These are phyloP conservation scores for Crocidura indochinensis DNA, from an alignment of 2,797 vertebrate genomes.

Conservation along the genomic window DNA sequence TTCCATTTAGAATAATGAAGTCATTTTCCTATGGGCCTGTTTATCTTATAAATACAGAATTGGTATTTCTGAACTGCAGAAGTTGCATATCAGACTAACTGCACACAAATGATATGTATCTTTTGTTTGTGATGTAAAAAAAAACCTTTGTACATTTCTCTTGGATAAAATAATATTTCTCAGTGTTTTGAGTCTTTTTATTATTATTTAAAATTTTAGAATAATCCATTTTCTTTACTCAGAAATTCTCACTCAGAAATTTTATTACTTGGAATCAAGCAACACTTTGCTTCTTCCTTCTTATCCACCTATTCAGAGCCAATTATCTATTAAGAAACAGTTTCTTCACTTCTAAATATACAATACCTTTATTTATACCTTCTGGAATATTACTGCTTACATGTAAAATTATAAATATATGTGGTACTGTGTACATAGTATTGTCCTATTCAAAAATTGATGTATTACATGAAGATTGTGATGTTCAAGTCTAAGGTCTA, in stretches of 20 bases:
- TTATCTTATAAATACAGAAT: constrained; percentile 28
- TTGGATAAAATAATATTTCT: not conserved
- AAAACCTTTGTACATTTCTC: not conserved
- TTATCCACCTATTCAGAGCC: constrained; percentile 9
- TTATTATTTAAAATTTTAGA: constrained; percentile 15
- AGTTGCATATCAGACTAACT: constrained; percentile 33
- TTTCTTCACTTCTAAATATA: constrained; percentile 1
- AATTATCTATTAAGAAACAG: constrained; percentile 19
- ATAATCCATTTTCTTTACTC: not conserved
- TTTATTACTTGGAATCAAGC: constrained; percentile 15
- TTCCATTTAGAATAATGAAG: constrained; percentile 49
- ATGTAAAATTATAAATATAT: not conserved
- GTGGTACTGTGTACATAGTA: not conserved
- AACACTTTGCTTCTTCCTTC: not conserved
- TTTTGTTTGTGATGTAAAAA: not conserved
- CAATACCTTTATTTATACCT: not conserved
- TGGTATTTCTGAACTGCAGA: constrained; percentile 28
- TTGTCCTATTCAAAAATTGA: constrained; percentile 22
- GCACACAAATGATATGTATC: not conserved
- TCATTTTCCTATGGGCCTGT: not conserved
- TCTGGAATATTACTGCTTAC: not conserved
- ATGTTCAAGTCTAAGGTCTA: not conserved
- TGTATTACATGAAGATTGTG: not conserved
- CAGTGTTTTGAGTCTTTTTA: not conserved
- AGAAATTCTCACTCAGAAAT: not conserved